Conservation (phyloP, 2,797 vertebrate genomes). For the Pagetopsis macropterus region DNA sequence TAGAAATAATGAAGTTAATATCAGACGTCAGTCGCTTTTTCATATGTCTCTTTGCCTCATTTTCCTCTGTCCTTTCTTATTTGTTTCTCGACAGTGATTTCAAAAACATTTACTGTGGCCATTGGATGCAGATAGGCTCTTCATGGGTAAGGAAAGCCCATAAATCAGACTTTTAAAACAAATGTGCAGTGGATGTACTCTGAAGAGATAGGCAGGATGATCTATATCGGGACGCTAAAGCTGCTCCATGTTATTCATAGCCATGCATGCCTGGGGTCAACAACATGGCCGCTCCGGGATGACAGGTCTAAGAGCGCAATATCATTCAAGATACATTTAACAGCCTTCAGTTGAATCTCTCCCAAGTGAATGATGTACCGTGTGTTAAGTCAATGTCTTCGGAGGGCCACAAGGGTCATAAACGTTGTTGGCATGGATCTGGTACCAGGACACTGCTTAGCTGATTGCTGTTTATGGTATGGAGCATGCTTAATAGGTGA, state of each 20-base stretch:
- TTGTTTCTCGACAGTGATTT: slow-evolving; percentile 38
- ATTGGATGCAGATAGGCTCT: slow-evolving; percentile 44
- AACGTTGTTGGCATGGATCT: slow-evolving; percentile 42
- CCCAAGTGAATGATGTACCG: slow-evolving; percentile 53
- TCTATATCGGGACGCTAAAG: slow-evolving; percentile 52
- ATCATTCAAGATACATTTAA: slow-evolving; percentile 48
- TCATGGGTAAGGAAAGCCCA: slow-evolving; percentile 17
- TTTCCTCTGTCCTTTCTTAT: not conserved
- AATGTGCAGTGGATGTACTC: slow-evolving; percentile 36
- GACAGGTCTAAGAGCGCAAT: slow-evolving; percentile 44
- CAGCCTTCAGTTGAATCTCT: slow-evolving; percentile 42
- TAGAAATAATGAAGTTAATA: slow-evolving; percentile 47
- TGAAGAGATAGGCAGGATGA: slow-evolving; percentile 47
- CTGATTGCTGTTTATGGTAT: slow-evolving; percentile 28
- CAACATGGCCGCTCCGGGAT: slow-evolving; percentile 46
- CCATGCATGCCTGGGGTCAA: slow-evolving; percentile 51
- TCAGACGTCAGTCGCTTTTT: slow-evolving; percentile 14
- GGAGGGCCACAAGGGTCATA: slow-evolving; percentile 45
- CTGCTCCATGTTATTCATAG: slow-evolving; percentile 56
- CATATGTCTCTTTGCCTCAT: not conserved
- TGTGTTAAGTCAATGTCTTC: slow-evolving; percentile 38
- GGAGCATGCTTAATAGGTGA: slow-evolving; percentile 30
- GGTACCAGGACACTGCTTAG: slow-evolving; percentile 17
- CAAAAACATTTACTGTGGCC: slow-evolving; percentile 29
- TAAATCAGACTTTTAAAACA: slow-evolving; percentile 58